phyloP scores from a whole-genome alignment of 2,888 invertebrate species.

The Andrena bicolor region DNA sequence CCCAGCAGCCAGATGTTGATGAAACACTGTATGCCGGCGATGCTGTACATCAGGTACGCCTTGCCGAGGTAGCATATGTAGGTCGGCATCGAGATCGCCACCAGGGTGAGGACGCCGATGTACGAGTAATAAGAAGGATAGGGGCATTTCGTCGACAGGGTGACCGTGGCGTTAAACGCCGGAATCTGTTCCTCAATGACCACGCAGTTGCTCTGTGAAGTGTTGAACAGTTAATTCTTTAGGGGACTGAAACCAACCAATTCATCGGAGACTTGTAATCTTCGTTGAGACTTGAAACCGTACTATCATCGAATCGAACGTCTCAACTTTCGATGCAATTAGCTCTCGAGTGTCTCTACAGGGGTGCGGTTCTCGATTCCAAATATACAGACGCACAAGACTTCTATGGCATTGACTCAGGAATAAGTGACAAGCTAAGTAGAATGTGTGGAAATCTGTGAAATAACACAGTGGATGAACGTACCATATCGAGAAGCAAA shows the following conservation, averaged over 20 bases:
- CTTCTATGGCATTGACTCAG: too few species aligned
- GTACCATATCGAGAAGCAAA: conserved; percentile 82
- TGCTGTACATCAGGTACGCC: conserved; percentile 88
- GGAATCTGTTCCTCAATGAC: conserved; percentile 77
- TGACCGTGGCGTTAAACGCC: conserved; percentile 77
- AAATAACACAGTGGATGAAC: not conserved
- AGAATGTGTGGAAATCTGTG: not conserved
- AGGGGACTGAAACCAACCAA: not conserved
- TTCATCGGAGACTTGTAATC: not conserved
- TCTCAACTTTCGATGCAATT: too few species aligned
- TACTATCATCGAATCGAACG: too few species aligned
- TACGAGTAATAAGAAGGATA: conserved; percentile 92
- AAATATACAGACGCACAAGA: too few species aligned
- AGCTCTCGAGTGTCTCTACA: too few species aligned
- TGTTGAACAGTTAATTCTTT: not conserved
- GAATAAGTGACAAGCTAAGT: too few species aligned
- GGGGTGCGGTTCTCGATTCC: too few species aligned
- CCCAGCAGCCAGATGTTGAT: conserved; percentile 87
- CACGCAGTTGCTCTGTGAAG: conserved; percentile 80
- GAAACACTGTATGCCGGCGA: conserved; percentile 87
- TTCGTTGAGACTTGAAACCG: too few species aligned
- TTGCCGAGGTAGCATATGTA: conserved; percentile 91
- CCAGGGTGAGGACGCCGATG: conserved; percentile 89
- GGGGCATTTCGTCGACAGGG: conserved; percentile 86
- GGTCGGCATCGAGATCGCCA: conserved; percentile 90